A percentile compares a stretch with the other conserved stretches of the same genome.
Conservation (phyloP, 1,140 invertebrate genomes). For the Eumaeus atala region DNA sequence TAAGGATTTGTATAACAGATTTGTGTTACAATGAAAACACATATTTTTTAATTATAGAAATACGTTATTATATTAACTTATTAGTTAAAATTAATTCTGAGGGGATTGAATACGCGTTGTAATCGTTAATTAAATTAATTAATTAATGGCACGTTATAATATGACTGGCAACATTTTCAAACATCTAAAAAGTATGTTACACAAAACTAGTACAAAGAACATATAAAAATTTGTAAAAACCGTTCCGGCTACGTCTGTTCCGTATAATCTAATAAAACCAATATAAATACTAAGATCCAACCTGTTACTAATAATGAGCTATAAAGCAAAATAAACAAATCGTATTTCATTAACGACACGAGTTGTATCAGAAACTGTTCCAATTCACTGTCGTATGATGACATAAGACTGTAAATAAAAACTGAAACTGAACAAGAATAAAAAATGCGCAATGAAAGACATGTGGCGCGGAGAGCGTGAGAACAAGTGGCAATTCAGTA, state of each 20-base stretch:
- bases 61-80: no score
- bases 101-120: no score
- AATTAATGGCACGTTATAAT: no score
- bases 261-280: background rate
- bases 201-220: no score
- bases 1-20: no score
- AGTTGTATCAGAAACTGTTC: constrained; percentile 56
- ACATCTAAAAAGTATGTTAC: no score
- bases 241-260: background rate
- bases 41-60: no score
- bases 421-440: constrained; percentile 4
- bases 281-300: constrained; percentile 12
- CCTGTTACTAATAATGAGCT: constrained; percentile 38
- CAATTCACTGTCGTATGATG: constrained; percentile 63
- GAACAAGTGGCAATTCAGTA: constrained; percentile 15
- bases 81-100: no score
- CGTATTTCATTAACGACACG: constrained; percentile 53
- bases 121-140: no score
- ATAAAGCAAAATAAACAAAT: constrained; percentile 64
- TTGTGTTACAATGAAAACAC: no score
- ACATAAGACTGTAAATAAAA: constrained; percentile 31
- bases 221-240: background rate
- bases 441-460: constrained; percentile 18
- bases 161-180: no score
- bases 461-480: constrained; percentile 13